Percentiles rank a stretch among this genome's conserved stretches.
Evolutionary conservation across 1,140 invertebrate species (phyloP).

Genomic region (Megalopta genalis): DNA sequence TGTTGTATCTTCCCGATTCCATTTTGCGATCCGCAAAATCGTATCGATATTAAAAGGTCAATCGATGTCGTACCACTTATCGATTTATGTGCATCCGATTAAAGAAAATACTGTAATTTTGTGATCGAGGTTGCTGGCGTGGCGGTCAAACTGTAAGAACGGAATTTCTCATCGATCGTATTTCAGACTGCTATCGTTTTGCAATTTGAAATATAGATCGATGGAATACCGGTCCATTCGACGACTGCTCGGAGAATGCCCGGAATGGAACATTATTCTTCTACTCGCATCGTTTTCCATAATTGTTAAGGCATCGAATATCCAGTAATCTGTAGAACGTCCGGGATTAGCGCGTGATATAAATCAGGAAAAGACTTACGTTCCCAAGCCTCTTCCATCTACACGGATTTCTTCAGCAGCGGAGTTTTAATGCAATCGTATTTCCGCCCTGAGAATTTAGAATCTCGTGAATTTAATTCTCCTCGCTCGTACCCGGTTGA

Average conservation of each 20-base stretch:
- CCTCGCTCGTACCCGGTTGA: neutral
- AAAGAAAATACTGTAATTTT: too few species aligned
- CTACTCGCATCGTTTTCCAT: neutral
- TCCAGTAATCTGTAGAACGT: neutral
- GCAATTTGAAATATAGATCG: too few species aligned
- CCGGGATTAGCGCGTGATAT: neutral
- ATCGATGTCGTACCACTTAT: too few species aligned
- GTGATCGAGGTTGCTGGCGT: too few species aligned
- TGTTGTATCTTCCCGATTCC: too few species aligned
- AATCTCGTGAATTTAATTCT: conserved; percentile 29
- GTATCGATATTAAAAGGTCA: too few species aligned
- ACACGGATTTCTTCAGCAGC: conserved; percentile 16
- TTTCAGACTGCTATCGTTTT: too few species aligned
- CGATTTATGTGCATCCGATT: too few species aligned
- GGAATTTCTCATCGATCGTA: too few species aligned
- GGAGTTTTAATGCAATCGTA: conserved; percentile 29
- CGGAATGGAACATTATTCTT: neutral
- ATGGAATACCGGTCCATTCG: too few species aligned
- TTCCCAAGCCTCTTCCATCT: neutral
- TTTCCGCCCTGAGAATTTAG: conserved; percentile 12
- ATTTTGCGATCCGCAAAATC: too few species aligned
- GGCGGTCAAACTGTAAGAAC: too few species aligned
- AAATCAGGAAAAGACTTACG: conserved; percentile 29
- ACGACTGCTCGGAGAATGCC: neutral
- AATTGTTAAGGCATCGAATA: neutral